Conservation (phyloP, 2,797 vertebrate species). For the Myotis daubentonii region DNA sequence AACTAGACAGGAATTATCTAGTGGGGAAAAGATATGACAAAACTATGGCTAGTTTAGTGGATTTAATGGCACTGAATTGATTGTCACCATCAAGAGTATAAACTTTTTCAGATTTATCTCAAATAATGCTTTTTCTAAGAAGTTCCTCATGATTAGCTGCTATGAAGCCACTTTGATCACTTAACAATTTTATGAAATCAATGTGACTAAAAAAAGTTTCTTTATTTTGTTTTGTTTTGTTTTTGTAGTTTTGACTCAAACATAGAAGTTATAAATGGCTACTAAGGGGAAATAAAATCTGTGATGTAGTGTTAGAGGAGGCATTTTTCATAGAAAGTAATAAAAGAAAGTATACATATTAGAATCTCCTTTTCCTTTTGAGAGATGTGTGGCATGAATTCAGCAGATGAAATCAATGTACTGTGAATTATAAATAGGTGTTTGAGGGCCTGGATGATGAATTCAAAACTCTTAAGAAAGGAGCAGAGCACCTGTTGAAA, state of each 20-base stretch:
- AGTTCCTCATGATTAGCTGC: not conserved
- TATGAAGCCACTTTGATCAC: not conserved
- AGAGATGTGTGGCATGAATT: constrained; percentile 31
- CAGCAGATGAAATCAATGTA: constrained; percentile 53
- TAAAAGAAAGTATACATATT: constrained; percentile 46
- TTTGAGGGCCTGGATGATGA: not conserved
- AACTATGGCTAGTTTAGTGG: not conserved
- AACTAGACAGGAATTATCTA: not conserved
- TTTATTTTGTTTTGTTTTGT: not conserved
- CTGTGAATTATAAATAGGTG: constrained; percentile 35
- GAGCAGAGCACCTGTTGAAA: not conserved
- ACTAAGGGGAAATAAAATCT: not conserved
- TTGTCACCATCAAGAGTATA: not conserved
- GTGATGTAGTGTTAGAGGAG: not conserved
- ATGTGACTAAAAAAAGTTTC: not conserved
- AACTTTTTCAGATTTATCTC: not conserved
- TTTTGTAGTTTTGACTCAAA: not conserved
- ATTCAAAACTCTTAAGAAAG: constrained; percentile 37
- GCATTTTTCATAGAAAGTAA: constrained; percentile 48
- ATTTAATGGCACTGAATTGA: not conserved
- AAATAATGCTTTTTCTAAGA: not conserved
- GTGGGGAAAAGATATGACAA: not conserved
- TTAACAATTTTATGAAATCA: not conserved
- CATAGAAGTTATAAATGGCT: not conserved
- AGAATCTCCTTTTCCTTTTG: constrained; percentile 46